Evolutionary conservation across 1,140 invertebrate genomes (phyloP).

Genomic region (roundworm (Caenorhabditis elegans)): WBcel235 BX284602.5:7462501-7463000

Average conservation of each 20-base stretch:
- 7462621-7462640: conserved; percentile 16
- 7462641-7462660: conserved; percentile 25
- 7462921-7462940: no score
- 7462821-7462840: no score
- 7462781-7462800: no score
- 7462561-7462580: neutral
- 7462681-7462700: conserved; percentile 21
- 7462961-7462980: no score
- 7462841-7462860: no score
- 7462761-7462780: neutral
- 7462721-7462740: neutral
- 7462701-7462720: neutral
- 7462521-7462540: conserved; percentile 9
- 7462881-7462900: no score
- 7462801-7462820: no score
- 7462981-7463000: no score
- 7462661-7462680: conserved; percentile 15
- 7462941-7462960: no score
- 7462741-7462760: neutral
- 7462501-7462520: conserved; percentile 22
- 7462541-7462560: conserved; percentile 1
- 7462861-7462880: no score
- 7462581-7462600: neutral
- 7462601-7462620: neutral
- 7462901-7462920: no score